Evolutionary conservation across 1,140 invertebrate species (phyloP).

Genomic region (Drosophila pachea): DNA sequence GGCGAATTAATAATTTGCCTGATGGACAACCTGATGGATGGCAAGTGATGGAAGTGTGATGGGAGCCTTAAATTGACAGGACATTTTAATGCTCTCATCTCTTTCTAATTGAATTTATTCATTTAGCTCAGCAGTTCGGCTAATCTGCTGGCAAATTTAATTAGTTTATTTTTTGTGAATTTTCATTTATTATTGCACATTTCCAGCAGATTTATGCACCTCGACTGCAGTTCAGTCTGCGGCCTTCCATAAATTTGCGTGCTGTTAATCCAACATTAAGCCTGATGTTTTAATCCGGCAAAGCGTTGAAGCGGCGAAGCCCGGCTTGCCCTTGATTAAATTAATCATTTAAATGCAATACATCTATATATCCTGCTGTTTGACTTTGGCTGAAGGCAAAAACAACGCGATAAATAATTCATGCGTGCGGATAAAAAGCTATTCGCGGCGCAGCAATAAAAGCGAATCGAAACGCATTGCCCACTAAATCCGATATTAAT

Average conservation of each 20-base stretch:
- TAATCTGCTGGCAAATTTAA: no score
- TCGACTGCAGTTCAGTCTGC: slow-evolving; percentile 11
- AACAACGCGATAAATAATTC: slow-evolving; percentile 1
- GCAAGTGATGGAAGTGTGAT: no score
- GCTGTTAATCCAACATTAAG: slow-evolving; percentile 37
- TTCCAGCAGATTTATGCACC: no score
- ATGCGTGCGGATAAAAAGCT: not conserved
- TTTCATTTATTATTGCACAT: no score
- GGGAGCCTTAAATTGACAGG: no score
- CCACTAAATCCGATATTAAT: slow-evolving; percentile 68
- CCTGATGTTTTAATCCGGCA: slow-evolving; percentile 63
- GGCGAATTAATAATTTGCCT: no score
- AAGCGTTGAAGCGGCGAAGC: slow-evolving; percentile 49
- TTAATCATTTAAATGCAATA: slow-evolving; percentile 57
- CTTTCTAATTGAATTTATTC: no score
- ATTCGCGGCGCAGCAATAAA: not conserved
- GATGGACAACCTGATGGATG: no score
- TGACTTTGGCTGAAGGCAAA: slow-evolving; percentile 44
- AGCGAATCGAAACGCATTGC: slow-evolving; percentile 19
- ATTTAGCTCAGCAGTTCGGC: no score
- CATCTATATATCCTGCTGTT: slow-evolving; percentile 31
- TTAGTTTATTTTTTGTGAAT: no score
- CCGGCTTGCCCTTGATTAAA: slow-evolving; percentile 51
- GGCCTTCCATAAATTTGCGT: slow-evolving; percentile 55
- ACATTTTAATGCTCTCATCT: no score